Percentiles rank a stretch among this genome's conserved stretches.
These are phyloP conservation scores for Eulacestoma nigropectus DNA, from an alignment of 2,113 vertebrate species.

Conservation along the genomic window DNA sequence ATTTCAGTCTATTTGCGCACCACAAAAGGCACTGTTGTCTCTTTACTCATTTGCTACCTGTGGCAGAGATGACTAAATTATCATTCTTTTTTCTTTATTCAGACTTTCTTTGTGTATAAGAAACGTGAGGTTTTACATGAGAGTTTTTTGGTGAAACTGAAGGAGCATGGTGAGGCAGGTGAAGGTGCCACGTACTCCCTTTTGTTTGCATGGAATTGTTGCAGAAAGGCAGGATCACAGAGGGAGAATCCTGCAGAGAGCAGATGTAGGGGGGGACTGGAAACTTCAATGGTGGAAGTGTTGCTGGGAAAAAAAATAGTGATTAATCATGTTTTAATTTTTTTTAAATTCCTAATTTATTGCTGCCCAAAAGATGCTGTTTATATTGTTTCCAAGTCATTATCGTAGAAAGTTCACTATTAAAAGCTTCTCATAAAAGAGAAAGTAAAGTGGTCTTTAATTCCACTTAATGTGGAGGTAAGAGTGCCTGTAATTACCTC, in stretches of 20 bases:
- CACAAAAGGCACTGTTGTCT: neutral
- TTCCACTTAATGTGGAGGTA: neutral
- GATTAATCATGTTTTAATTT: neutral
- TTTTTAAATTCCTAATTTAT: neutral
- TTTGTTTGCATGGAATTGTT: neutral
- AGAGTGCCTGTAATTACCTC: neutral
- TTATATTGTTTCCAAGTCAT: neutral
- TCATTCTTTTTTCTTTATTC: neutral
- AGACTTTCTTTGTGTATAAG: neutral
- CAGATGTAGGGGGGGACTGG: neutral
- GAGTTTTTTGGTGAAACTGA: neutral
- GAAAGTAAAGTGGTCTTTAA: neutral
- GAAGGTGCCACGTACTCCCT: rapidly evolving
- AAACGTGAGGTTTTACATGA: rapidly evolving
- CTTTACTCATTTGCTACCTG: neutral
- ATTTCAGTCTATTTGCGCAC: neutral
- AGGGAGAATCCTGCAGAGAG: neutral
- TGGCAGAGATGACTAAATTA: neutral
- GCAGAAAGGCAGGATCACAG: neutral
- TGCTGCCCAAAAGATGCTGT: neutral
- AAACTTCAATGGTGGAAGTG: neutral
- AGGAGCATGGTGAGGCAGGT: neutral
- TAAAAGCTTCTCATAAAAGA: neutral
- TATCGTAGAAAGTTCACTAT: neutral
- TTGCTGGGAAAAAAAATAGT: neutral